A percentile compares a stretch with the other conserved stretches of the same genome.
These are phyloP conservation scores for Paramormyrops kingsleyae DNA, from an alignment of 2,113 vertebrate genomes.

Conservation along the genomic window DNA sequence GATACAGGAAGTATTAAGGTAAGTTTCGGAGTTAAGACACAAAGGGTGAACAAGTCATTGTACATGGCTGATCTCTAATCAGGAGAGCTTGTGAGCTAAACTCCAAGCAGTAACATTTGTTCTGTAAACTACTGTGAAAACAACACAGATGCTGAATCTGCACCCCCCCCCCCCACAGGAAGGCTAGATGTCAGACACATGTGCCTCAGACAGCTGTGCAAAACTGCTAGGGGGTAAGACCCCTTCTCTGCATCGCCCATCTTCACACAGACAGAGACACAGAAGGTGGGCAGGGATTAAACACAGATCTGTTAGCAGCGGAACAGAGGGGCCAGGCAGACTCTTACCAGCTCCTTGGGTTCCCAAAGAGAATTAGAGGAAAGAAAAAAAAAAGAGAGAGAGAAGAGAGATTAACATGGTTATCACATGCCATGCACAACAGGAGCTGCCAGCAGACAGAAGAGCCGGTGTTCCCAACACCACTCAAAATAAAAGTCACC, in stretches of 20 bases:
- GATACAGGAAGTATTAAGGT: not conserved
- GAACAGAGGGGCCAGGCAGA: slow-evolving; percentile 47
- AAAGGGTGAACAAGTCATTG: not conserved
- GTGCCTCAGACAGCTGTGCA: slow-evolving; percentile 1
- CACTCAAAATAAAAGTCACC: not conserved
- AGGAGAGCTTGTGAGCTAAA: not conserved
- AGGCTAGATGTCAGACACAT: not conserved
- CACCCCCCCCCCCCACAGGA: not conserved
- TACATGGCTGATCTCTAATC: not conserved
- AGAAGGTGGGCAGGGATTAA: slow-evolving; percentile 32
- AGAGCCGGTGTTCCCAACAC: slow-evolving; percentile 45
- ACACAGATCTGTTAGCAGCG: slow-evolving; percentile 30
- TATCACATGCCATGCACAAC: slow-evolving; percentile 79
- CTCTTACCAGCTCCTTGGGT: slow-evolving; percentile 95
- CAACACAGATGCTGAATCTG: not conserved
- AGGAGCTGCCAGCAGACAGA: slow-evolving; percentile 58
- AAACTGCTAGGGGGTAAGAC: not conserved
- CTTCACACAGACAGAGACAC: slow-evolving; percentile 22
- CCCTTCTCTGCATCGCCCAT: not conserved
- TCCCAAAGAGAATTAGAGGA: slow-evolving; percentile 68
- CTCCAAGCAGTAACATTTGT: not conserved
- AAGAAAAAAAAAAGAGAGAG: slow-evolving; percentile 40
- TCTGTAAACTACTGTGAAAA: not conserved
- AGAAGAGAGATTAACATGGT: slow-evolving; percentile 72
- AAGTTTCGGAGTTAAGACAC: slow-evolving; percentile 3